A percentile compares a stretch with the other conserved stretches of the same genome.
phyloP scores from a whole-genome alignment of 2,113 vertebrate species.

The Macrotus californicus region DNA sequence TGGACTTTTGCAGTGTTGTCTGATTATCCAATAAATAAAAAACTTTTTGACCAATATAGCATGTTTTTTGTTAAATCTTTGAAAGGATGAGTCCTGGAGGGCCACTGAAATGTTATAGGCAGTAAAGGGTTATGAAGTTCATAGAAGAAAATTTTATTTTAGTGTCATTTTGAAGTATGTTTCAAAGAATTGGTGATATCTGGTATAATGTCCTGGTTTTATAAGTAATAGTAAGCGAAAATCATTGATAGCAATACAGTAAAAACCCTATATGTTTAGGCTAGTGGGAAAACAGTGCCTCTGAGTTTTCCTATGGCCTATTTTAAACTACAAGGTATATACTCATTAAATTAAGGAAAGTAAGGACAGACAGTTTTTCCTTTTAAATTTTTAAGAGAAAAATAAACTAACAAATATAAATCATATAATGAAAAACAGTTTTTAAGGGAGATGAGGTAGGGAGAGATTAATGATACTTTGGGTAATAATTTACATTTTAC shows the following conservation, averaged over 20 bases:
- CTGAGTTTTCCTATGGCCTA: not conserved
- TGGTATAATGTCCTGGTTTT: not conserved
- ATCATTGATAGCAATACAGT: not conserved
- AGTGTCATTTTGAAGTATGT: not conserved
- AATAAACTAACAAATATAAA: not conserved
- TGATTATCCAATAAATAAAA: not conserved
- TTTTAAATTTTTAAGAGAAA: constrained; percentile 10
- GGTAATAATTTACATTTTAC: not conserved
- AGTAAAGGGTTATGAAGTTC: not conserved
- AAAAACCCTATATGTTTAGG: not conserved
- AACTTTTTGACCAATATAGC: not conserved
- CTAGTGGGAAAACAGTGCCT: not conserved
- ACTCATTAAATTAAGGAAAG: not conserved
- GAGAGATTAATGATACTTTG: not conserved
- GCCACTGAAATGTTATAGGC: not conserved
- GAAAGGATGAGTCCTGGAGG: not conserved
- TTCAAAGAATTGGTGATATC: not conserved
- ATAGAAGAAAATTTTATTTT: constrained; percentile 26
- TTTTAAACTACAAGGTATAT: not conserved
- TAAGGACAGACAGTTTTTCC: not conserved
- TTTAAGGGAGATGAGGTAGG: not conserved
- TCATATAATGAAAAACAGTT: not conserved
- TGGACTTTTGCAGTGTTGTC: not conserved
- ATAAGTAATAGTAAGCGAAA: not conserved
- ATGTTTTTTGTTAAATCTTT: not conserved